A percentile compares a stretch with the other conserved stretches of the same genome.
These are phyloP conservation scores for Punctoribates punctum DNA, from an alignment of 2,888 invertebrate species.

Conservation along the genomic window DNA sequence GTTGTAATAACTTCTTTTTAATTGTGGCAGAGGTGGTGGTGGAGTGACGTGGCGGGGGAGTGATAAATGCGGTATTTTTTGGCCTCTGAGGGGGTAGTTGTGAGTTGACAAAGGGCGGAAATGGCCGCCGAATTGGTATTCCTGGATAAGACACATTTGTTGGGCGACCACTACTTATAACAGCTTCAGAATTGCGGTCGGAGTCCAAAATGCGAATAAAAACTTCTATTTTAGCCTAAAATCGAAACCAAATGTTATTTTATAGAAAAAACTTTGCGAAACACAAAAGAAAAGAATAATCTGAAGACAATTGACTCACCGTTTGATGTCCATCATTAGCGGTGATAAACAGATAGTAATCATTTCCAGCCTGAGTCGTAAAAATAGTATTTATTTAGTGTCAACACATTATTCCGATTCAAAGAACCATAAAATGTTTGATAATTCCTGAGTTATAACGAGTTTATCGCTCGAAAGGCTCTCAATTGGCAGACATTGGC, in stretches of 20 bases:
- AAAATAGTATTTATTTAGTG: constrained; percentile 8
- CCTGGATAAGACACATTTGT: not conserved
- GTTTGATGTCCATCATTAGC: constrained; percentile 63
- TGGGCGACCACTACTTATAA: not conserved
- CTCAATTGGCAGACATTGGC: not conserved
- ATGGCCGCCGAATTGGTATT: constrained; percentile 19
- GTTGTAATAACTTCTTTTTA: not conserved
- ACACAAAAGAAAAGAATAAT: not conserved
- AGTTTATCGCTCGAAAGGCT: constrained; percentile 13
- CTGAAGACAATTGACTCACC: constrained; percentile 40
- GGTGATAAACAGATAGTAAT: constrained; percentile 66
- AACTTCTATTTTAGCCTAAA: constrained; percentile 48
- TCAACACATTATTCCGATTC: constrained; percentile 24
- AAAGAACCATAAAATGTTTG: constrained; percentile 13
- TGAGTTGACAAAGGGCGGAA: constrained; percentile 40
- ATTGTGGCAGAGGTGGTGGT: constrained; percentile 40
- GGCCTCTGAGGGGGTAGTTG: constrained; percentile 37
- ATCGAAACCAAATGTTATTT: not conserved
- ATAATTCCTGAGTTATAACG: constrained; percentile 2
- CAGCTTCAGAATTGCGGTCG: not conserved
- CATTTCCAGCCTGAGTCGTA: constrained; percentile 61
- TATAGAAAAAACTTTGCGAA: not conserved
- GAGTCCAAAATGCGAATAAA: constrained; percentile 43
- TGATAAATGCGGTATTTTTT: constrained; percentile 35
- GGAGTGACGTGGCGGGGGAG: constrained; percentile 42